Evolutionary conservation across 2,113 vertebrate genomes (phyloP), one percentile per base, ranked within the genome.

Genomic region (Salvelinus sp.): DNA sequence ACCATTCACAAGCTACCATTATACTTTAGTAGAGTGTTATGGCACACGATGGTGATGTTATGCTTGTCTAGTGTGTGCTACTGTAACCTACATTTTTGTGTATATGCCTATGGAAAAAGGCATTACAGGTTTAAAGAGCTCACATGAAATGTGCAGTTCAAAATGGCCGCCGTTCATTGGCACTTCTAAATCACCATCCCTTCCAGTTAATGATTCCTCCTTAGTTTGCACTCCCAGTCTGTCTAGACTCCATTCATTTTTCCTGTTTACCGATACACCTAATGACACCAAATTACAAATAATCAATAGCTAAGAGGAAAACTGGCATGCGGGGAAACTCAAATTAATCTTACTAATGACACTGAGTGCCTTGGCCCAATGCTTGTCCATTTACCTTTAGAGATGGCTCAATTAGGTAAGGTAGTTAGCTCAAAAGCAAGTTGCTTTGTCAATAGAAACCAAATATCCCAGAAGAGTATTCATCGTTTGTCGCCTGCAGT

Each of bases 211-310:
- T 95, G 92, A 95, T 94, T 94, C 94, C 93, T 92, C 94, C 60
- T 94, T 93, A 91, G 93, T 95, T 93, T 95, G 93, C 86, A 92
- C 92, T 94, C 92, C 93, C 92, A 82, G 23, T 38, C 66, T 38
- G 47, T 68, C 47, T 86, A 92, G 93, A 93, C 93, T 81, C 88
- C 89, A 89, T 90, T 88, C 92, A 94, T 95, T 95, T 94, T 94
- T 95, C 93, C 94, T 92, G 93, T 93, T 95, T 92, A 93, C 93
- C 93, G 93, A 93, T 93, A 93, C 93, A 92, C 92, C 92, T 94
- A 94, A 96, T 95, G 93, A 96, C 95, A 95, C 94, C 94, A 93
- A 94, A 95, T 95, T 92, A 95, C 95, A 93, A 93, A 91, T 92
- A 95, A 95, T 95, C 95, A 93, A 94, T 94, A 94, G 92, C 94